Conservation (phyloP, 2,888 invertebrate genomes). For the Chydorus sphaericus region DNA sequence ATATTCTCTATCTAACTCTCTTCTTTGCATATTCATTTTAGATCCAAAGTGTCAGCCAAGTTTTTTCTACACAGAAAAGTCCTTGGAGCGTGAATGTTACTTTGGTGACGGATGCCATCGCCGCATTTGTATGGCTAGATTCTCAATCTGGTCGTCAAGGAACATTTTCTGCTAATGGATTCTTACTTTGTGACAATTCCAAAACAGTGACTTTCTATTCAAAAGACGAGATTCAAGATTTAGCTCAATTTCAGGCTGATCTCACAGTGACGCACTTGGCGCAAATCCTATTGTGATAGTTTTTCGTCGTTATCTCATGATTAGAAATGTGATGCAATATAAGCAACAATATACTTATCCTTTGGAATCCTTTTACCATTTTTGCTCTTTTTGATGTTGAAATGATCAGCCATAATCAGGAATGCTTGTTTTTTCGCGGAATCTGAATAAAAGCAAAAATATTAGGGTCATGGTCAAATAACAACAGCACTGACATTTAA, state of each 20-base stretch:
- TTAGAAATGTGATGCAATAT: too few species aligned
- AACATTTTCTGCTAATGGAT: slow-evolving; percentile 61
- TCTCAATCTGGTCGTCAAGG: slow-evolving; percentile 43
- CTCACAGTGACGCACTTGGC: slow-evolving; percentile 2
- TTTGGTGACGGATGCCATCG: slow-evolving; percentile 36
- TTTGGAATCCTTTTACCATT: too few species aligned
- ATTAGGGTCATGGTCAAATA: too few species aligned
- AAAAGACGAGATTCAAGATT: not conserved
- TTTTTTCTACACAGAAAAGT: not conserved
- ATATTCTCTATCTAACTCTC: not conserved
- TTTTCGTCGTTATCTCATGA: too few species aligned
- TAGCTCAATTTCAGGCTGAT: not conserved
- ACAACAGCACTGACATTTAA: too few species aligned
- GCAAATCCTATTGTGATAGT: not conserved
- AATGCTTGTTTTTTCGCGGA: too few species aligned
- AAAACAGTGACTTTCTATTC: slow-evolving; percentile 2
- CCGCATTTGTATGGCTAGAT: slow-evolving; percentile 48
- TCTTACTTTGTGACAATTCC: slow-evolving; percentile 28
- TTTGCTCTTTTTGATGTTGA: too few species aligned
- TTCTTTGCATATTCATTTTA: not conserved
- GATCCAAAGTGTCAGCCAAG: not conserved
- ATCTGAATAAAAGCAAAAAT: too few species aligned
- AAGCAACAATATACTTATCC: too few species aligned
- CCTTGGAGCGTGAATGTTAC: slow-evolving; percentile 24
- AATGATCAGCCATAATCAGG: too few species aligned